These are phyloP conservation scores for Hyposoter didymator DNA, from an alignment of 2,888 invertebrate species.

Conservation along the genomic window DNA sequence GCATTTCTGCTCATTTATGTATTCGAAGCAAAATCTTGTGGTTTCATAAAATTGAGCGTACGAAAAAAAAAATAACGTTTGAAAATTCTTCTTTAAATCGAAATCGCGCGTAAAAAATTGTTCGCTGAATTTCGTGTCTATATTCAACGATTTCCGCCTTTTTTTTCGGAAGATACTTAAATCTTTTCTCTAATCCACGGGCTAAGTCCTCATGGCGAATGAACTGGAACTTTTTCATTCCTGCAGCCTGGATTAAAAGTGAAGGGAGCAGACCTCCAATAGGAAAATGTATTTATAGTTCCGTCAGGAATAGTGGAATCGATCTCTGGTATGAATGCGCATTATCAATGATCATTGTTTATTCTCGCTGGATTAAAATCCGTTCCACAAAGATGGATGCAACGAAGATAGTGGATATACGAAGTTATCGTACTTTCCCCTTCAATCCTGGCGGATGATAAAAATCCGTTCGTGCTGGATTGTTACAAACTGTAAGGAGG, in stretches of 20 bases:
- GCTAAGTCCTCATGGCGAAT: background rate
- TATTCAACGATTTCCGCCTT: background rate
- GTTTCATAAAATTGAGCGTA: background rate
- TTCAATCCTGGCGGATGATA: background rate
- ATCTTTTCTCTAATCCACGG: background rate
- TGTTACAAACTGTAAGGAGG: background rate
- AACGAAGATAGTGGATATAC: background rate
- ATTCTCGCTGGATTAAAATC: background rate
- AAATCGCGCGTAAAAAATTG: background rate
- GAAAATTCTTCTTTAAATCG: background rate
- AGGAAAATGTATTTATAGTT: background rate
- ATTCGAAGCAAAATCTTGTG: background rate
- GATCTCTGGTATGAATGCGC: background rate
- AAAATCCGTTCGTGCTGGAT: background rate
- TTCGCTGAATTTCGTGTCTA: background rate
- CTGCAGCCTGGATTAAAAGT: background rate
- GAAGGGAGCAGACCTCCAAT: background rate
- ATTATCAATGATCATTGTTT: slow-evolving; percentile 10
- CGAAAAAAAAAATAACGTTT: background rate
- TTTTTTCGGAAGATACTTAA: background rate
- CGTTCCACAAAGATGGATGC: background rate
- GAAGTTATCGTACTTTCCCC: slow-evolving; percentile 14
- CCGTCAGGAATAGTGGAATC: background rate
- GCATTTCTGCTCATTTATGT: background rate
- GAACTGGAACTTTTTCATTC: background rate